Conservation (phyloP, 2,797 vertebrate species). For the Ptychobarbus kaznakovi region DNA sequence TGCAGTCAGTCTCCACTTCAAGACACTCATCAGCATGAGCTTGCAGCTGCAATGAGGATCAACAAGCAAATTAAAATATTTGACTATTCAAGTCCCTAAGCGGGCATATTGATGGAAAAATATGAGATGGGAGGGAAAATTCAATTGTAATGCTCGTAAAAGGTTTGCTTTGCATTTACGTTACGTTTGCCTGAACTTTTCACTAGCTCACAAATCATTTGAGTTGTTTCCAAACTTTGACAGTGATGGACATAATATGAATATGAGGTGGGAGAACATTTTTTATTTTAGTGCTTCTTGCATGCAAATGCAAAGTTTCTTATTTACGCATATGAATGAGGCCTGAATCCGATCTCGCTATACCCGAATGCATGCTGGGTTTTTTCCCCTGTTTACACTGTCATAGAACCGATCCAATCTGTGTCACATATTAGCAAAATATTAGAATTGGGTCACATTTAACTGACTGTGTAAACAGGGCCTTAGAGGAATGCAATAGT, state of each 20-base stretch:
- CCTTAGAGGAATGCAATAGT: no score
- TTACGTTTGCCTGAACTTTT: not conserved
- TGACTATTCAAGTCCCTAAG: not conserved
- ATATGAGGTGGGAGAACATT: not conserved
- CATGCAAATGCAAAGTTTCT: not conserved
- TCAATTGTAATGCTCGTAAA: not conserved
- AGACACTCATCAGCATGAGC: conserved; percentile 79
- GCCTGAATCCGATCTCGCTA: no score
- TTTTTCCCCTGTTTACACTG: no score
- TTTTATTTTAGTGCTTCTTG: not conserved
- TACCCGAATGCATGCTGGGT: no score
- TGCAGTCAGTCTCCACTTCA: conserved; percentile 82
- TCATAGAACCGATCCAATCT: no score
- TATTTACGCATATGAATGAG: no score
- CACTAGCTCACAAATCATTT: not conserved
- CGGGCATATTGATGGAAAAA: not conserved
- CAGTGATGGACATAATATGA: not conserved
- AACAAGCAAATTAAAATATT: not conserved
- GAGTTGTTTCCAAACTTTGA: not conserved
- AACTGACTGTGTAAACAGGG: no score
- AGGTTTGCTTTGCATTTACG: no score
- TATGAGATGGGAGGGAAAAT: not conserved
- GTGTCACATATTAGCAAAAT: no score
- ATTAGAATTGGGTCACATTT: no score
- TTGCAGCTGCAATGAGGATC: conserved; percentile 69